Base-by-base conservation (phyloP, 1,140 invertebrate species). In the Drosophila suzukii region DNA sequence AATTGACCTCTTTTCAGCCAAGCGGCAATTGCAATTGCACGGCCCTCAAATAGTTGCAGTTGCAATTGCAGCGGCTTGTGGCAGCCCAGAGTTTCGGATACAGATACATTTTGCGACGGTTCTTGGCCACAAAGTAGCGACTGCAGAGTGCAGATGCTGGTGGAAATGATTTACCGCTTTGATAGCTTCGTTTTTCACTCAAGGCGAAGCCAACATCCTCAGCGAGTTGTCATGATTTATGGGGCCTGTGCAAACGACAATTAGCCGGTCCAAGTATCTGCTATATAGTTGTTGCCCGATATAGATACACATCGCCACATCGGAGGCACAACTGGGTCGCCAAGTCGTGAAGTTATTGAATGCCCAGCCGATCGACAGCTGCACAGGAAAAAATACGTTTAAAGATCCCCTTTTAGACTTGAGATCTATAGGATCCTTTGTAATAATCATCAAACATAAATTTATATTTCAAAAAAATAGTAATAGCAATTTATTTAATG, bases 1-100 rank as follows among this genome's bases (percentile, higher is more conserved):
- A 88, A 89, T 89, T 89, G 84, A 88, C 84, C 84, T 89, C 84
- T 88, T 88, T 88, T 67, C 84, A 89, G 50, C 80, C 73, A 88
- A 84, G 84, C 84, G 84, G 84, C 84, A 88, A 88, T 89, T 89
- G 84, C 84, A 88, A 88, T 89, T 89, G 83, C 60, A 81, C 53
- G 83, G 83, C 83, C 83, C 83, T 88, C 81, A 47, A 83, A 67
- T 68, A 56, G 54, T 53, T 51, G 46, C 38, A 51, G 49, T 38
- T 46, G 39, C 34, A 55, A 47, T 24, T 61, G 53, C 66, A 63
- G 63, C 51, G 65, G 54, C 60, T 62, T 41, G 60, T 39, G 6
- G 51, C 59, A 79, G 70, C 39, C 66, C 4, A 50, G 13, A 62
- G 46, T 44, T 68, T 47, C 66, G 81, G 71, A 58, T 75, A 72